Conservation (phyloP, 2,888 invertebrate genomes). For the Rugalucina vietnamica region DNA sequence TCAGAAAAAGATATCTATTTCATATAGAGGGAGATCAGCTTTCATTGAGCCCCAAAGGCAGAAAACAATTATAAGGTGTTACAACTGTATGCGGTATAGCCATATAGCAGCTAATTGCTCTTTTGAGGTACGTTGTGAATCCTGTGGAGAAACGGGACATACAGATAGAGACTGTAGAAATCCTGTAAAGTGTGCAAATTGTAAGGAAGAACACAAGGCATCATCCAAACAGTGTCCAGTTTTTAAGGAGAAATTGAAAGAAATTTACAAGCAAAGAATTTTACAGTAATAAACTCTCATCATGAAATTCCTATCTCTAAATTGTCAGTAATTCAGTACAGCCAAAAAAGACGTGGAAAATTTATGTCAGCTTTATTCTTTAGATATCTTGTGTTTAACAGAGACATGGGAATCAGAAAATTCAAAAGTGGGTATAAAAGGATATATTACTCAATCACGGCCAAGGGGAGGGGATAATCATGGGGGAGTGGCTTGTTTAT, state of each 20-base stretch:
- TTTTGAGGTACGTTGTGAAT: constrained; percentile 1
- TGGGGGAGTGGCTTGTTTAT: not conserved
- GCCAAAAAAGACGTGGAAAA: not conserved
- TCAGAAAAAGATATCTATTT: not conserved
- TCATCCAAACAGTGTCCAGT: constrained; percentile 8
- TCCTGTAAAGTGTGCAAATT: not conserved
- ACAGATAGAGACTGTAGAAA: not conserved
- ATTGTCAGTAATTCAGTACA: not conserved
- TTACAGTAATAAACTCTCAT: not conserved
- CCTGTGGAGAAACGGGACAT: constrained; percentile 1
- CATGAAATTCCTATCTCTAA: not conserved
- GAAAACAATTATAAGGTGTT: constrained; percentile 16
- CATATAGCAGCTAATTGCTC: constrained; percentile 6
- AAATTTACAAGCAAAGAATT: not conserved
- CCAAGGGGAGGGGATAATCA: not conserved
- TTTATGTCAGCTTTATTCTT: not conserved
- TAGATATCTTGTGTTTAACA: not conserved
- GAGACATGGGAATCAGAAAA: not conserved
- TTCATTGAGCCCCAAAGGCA: not conserved
- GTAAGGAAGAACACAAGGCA: constrained; percentile 12
- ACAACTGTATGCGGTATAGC: constrained; percentile 15
- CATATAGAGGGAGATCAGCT: not conserved
- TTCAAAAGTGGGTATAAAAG: not conserved
- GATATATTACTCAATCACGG: not conserved
- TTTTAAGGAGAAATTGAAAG: constrained; percentile 21